These are phyloP conservation scores for Oenanthe melanoleuca DNA, from an alignment of 2,113 vertebrate genomes.

Conservation along the genomic window DNA sequence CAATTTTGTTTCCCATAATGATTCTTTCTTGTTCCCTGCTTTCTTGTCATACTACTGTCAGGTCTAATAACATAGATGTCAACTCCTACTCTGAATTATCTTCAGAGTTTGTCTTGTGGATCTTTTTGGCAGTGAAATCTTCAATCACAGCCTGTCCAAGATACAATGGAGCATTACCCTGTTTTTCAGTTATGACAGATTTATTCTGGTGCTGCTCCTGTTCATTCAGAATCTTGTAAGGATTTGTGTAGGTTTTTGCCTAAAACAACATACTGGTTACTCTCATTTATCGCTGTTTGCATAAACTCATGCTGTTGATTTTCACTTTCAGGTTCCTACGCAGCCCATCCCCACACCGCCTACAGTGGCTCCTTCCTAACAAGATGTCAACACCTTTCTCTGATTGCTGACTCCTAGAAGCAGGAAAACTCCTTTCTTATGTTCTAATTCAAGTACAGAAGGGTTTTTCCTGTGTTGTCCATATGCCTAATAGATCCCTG, in stretches of 20 bases:
- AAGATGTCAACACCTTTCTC: not conserved
- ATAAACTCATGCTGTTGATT: conserved; percentile 3
- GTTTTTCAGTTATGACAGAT: conserved; percentile 20
- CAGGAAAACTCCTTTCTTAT: not conserved
- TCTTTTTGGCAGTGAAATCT: conserved; percentile 3
- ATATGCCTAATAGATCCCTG: not conserved
- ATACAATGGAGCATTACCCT: conserved; percentile 12
- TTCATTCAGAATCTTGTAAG: conserved; percentile 13
- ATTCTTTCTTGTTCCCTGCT: not conserved
- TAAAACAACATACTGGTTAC: not conserved
- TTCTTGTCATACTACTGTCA: conserved; percentile 43
- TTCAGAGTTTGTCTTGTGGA: conserved; percentile 3
- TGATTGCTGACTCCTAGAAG: not conserved
- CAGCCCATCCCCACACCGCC: not conserved
- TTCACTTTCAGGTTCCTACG: not conserved
- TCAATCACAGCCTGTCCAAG: conserved; percentile 48
- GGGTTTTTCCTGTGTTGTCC: not conserved
- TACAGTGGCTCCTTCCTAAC: not conserved
- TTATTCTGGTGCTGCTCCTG: not conserved
- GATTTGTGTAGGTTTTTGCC: conserved; percentile 15
- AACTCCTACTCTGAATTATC: conserved; percentile 8
- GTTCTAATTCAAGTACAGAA: not conserved
- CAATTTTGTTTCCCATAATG: not conserved
- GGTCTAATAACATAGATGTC: conserved; percentile 34
- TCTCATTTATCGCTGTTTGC: not conserved